Evolutionary conservation across 2,113 vertebrate species (phyloP), one percentile per base, ranked within the genome.

Genomic region (Melozone crissalis): DNA sequence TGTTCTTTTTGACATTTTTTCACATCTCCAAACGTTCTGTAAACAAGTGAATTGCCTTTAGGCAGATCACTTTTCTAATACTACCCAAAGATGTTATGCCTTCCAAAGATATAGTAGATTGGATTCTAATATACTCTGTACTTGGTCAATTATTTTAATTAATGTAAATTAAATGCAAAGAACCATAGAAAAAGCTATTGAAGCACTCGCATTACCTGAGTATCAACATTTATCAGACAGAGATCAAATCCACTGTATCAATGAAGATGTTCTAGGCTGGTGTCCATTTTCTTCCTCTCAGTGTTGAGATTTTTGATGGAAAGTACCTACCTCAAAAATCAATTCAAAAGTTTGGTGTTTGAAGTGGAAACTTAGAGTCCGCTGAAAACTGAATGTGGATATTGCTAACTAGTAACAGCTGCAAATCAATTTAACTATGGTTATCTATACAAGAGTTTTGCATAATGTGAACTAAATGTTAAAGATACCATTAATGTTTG

Each of bases 121-220:
- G 41, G 49, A 72, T 78, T 87, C 66, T 79, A 87, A 71, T 41
- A 10, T 41, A 84, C 44, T 65, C 26, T 61, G 30, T 59, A 31
- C 61, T 71, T 84, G 39, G 44, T 43, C 24, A 72, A 69, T 90
- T 91, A 93, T 74, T 94, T 89, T 91, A 93, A 94, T 95, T 85
- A 52, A 77, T 74, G 63, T 20, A 92, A 75, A 93, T 79, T 3
- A 63, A 11, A 72, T 92, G 52, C 68, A 94, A 94, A 94, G 61
- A 89, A 82, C 41, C 63, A 61, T 54, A 87, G 66, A 72, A 74
- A 76, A 85, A 88, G 37, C 63, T 86, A 63, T 77, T 92, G 67
- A 94, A 92, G 47, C 79, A 67, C 62, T 93, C 0, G 0, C 10
- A 23, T 88, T 77, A 37, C 37, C 21, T 47, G 59, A 58, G 46